A percentile compares a stretch with the other conserved stretches of the same genome.
Evolutionary conservation across 2,113 vertebrate genomes (phyloP).

Genomic region (Oncorhynchus mykiss): DNA sequence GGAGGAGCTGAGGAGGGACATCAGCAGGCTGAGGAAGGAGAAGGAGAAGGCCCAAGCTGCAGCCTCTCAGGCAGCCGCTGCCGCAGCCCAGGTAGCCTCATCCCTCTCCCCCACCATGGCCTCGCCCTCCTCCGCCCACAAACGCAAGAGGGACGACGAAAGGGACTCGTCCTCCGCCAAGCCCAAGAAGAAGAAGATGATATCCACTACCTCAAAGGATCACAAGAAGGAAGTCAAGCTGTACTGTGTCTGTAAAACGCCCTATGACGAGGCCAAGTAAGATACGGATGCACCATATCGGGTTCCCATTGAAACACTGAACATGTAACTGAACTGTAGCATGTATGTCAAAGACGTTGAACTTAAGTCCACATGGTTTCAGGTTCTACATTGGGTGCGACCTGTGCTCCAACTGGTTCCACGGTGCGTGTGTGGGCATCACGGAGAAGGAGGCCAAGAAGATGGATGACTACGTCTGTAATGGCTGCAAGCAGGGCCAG

Average conservation of each 20-base stretch:
- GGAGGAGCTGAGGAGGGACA: constrained; percentile 94
- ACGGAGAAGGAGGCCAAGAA: constrained; percentile 99
- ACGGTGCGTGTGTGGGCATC: constrained; percentile 97
- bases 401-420: constrained; percentile 99
- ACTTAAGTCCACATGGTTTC: constrained; percentile 45
- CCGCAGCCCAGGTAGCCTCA: constrained; percentile 37
- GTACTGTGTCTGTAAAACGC: constrained; percentile 98
- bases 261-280: constrained; percentile 98
- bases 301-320: neutral
- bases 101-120: constrained; percentile 39
- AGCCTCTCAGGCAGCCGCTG: constrained; percentile 66
- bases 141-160: constrained; percentile 92
- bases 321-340: neutral
- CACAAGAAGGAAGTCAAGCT: constrained; percentile 96
- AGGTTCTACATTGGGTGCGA: constrained; percentile 99
- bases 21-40: constrained; percentile 85
- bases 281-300: constrained; percentile 40
- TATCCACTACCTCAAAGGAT: constrained; percentile 97
- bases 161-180: constrained; percentile 76
- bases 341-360: neutral
- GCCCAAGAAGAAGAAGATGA: constrained; percentile 97
- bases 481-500: constrained; percentile 86
- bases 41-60: constrained; percentile 85
- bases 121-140: constrained; percentile 68
- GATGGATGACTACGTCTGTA: constrained; percentile 99